Evolutionary conservation across 2,888 invertebrate species (phyloP).

Genomic region (Stenodera caucasica): DNA sequence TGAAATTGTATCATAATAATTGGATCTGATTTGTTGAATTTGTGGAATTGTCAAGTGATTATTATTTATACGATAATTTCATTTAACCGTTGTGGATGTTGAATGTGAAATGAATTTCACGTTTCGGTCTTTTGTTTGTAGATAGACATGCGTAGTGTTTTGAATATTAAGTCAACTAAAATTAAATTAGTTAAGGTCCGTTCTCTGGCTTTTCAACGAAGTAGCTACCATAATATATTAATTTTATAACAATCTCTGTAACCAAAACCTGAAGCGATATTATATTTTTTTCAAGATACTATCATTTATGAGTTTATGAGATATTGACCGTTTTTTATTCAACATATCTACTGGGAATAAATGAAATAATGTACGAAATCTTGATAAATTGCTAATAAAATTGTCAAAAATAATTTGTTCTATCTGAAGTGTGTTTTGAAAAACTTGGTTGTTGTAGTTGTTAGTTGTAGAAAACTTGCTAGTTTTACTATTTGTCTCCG

Average conservation of each 20-base stretch:
- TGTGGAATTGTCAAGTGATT: constrained; percentile 32
- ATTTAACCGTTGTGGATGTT: constrained; percentile 33
- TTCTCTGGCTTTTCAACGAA: constrained; percentile 31
- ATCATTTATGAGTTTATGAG: not conserved
- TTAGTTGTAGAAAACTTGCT: not conserved
- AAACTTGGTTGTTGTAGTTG: not conserved
- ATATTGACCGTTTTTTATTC: too few species aligned
- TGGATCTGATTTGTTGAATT: constrained; percentile 21
- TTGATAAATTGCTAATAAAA: too few species aligned
- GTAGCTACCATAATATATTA: constrained; percentile 28
- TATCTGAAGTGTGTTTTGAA: not conserved
- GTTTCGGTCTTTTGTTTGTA: constrained; percentile 35
- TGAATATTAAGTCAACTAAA: constrained; percentile 35
- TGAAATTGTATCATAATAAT: constrained; percentile 9
- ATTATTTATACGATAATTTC: constrained; percentile 36
- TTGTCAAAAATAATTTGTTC: not conserved
- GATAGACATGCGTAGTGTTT: constrained; percentile 33
- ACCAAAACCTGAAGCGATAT: not conserved
- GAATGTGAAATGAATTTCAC: constrained; percentile 36
- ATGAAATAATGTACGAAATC: too few species aligned
- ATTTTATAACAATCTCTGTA: constrained; percentile 18
- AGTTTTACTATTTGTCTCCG: not conserved
- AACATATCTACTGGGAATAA: too few species aligned
- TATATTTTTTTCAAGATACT: too few species aligned
- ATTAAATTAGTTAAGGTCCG: constrained; percentile 36